Evolutionary conservation across 2,888 invertebrate species (phyloP), one percentile per base, ranked within the genome.

Genomic region (Perdita meconis): DNA sequence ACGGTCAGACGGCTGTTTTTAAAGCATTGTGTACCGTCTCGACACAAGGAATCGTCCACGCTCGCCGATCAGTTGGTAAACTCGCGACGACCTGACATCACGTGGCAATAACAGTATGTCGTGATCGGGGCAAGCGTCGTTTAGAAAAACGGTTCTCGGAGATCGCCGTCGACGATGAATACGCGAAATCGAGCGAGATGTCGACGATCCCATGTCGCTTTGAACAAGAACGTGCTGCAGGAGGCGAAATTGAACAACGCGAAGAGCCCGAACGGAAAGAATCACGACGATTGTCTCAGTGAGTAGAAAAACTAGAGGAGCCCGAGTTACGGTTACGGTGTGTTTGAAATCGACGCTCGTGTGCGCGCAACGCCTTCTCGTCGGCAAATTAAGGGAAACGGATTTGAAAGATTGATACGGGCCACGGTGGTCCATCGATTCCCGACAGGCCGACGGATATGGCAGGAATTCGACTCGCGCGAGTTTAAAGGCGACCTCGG

Each of bases 61-160:
- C 56, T 78, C 66, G 36, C 36, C 68, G 65, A 57, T 60, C 70
- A 57, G 53, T 74, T 61, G 55, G 82, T 74, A 82, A 79, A 69
- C 71, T 40, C 42, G 6, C 26, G 51, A 40, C 5, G 36, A 12
- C 42, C 26, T 40, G 55, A 50, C 56, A 70, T 82, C 77, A 69
- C 64, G 47, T 47, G 53, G 16, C 42, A 56, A 63, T 50, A 82
- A 44, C 57, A 50, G 42, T 68, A 59, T 63, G 47, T 55, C 24
- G 60, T 53, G 40, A 40, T 59, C 16, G 66, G 53, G 19, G 12
- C 26, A 16, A 50, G 22, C 40, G 36, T 69, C 40, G 50, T 38
- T 38, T 2, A 19, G 42, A 36, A 16, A 61, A 65, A 70, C 64
- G 47, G 60, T 78, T 64, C 22, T 22, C 30, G 19, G 34, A 6